Evolutionary conservation across 2,113 vertebrate species (phyloP), one percentile per base, ranked within the genome.

Genomic region (Ploceus nigricollis): DNA sequence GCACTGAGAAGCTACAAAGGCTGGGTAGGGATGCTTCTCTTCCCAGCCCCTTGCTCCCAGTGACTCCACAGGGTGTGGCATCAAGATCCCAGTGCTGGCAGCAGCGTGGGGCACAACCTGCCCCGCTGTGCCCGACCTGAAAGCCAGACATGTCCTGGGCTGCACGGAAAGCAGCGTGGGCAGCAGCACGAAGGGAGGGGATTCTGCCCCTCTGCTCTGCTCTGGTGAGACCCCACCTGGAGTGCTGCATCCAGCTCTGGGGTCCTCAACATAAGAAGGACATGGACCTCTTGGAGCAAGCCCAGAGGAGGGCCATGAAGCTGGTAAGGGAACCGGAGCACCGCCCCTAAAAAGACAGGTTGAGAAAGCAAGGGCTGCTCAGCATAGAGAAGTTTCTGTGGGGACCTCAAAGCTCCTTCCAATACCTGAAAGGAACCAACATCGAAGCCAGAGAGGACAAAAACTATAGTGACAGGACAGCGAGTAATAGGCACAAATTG

Each of bases 81-180:
- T 7, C 30, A 22, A 20, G 3, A 23, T 3, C n/a, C 20, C 35
- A 40, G 15, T 1, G 11, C 24, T 53, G 30, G 28, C 54, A 61
- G 47, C 30, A 47, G 47, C 5, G 0, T 11, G 16, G 13, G 30
- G 25, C 39, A 25, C 15, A 21, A 24, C 11, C 11, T 6, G 8
- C 27, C 22, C 31, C 0, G 0, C n/a, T 18, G 40, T 11, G 64
- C 19, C 56, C 0, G 1, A 4, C 35, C 40, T 9, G 24, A 45
- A 25, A 73, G 45, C 37, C 77, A 75, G 22, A 28, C 39, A 0
- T 2, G 12, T 7, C 15, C 28, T 24, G 37, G 31, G 13, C 37
- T 51, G 39, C 45, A 21, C 10, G 23, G 1, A 81, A 45, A 24
- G 9, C 23, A 65, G 23, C 0, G 1, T 5, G 37, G 68, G 12